Evolutionary conservation across 2,888 invertebrate genomes (phyloP), one percentile per base, ranked within the genome.

Genomic region (Agelastica alni): DNA sequence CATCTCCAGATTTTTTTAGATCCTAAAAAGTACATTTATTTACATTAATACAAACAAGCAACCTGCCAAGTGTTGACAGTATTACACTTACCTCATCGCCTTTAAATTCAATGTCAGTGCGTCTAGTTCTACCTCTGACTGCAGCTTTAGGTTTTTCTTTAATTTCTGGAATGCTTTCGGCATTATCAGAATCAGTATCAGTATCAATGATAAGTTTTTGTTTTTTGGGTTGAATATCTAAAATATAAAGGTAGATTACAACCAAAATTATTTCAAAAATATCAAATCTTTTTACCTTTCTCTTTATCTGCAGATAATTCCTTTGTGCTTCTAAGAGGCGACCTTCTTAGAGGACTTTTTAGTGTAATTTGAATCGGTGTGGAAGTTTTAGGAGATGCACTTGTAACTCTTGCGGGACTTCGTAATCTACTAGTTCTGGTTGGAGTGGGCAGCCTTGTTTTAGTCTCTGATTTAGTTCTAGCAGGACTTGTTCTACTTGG

Each of bases 141-240:
- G 69, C 58, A 4, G 71, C 71, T 64, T 69, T 69, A 5, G 73
- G 74, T 61, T 73, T 74, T 59, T 69, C 68, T 55, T 66, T 66
- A 9, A 60, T 30, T 45, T 59, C 63, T 14, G 51, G 51, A 6
- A 58, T 31, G 39, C 44, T 42, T 36, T 63, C 61, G 2, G 58
- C 54, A 46, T 43, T 59, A 22, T 68, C 70, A 5, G 68, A 65
- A 57, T 70, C 70, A 14, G 67, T 62, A 22, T 70, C 68, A 7
- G 58, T 49, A 42, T 70, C 66, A 37, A 56, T 14, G 9, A 61
- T 48, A 42, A 51, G 61, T 49, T 51, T 51, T 49, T 56, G 59
- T 53, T 60, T 60, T 51, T 44, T 56, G 4, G 54, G 36, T 5
- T 30, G 18, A 48, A 46, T 37, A 18, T 57, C 61, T 57, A 3